Percentiles rank a stretch among this genome's conserved stretches.
phyloP scores from a whole-genome alignment of 1,140 invertebrate species.

The Aphelenchoides fujianensis region DNA sequence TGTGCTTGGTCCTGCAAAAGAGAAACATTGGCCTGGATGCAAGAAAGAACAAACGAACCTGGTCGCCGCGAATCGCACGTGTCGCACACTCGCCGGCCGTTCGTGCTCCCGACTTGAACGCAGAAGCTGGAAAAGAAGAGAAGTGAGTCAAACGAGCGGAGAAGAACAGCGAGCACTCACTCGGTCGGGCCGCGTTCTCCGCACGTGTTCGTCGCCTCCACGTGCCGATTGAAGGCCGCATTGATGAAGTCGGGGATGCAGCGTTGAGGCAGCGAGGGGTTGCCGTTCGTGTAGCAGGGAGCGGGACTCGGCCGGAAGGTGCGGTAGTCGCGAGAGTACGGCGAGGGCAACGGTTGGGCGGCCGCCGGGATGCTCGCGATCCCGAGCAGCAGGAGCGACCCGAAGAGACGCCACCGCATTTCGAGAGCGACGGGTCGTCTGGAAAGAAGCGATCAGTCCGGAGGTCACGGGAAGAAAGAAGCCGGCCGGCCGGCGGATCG shows the following conservation, averaged over 20 bases:
- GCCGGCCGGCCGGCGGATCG: too few relatives aligned
- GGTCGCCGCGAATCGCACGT: slow-evolving; percentile 48
- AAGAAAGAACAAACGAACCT: background rate
- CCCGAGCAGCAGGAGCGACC: too few relatives aligned
- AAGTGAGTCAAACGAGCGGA: slow-evolving; percentile 18
- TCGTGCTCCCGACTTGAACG: slow-evolving; percentile 68
- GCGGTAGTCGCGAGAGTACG: too few relatives aligned
- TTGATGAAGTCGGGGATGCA: slow-evolving; percentile 95
- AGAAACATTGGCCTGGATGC: slow-evolving; percentile 25
- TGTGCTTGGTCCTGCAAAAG: slow-evolving; percentile 69
- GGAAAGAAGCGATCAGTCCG: too few relatives aligned
- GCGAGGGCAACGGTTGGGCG: too few relatives aligned
- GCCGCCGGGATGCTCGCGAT: too few relatives aligned
- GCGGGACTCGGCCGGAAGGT: too few relatives aligned
- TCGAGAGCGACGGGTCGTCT: too few relatives aligned
- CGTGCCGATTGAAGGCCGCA: slow-evolving; percentile 79
- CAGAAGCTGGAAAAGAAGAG: slow-evolving; percentile 71
- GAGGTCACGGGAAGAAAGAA: too few relatives aligned
- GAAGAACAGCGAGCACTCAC: slow-evolving; percentile 29
- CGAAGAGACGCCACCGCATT: too few relatives aligned
- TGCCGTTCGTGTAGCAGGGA: too few relatives aligned
- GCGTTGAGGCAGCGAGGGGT: slow-evolving; percentile 74
- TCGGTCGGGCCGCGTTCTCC: slow-evolving; percentile 73
- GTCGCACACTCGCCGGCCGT: slow-evolving; percentile 47
- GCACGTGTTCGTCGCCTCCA: slow-evolving; percentile 92